Percentiles rank a stretch among this genome's conserved stretches.
phyloP scores from a whole-genome alignment of 2,113 vertebrate species.

The Chaetodon auriga region DNA sequence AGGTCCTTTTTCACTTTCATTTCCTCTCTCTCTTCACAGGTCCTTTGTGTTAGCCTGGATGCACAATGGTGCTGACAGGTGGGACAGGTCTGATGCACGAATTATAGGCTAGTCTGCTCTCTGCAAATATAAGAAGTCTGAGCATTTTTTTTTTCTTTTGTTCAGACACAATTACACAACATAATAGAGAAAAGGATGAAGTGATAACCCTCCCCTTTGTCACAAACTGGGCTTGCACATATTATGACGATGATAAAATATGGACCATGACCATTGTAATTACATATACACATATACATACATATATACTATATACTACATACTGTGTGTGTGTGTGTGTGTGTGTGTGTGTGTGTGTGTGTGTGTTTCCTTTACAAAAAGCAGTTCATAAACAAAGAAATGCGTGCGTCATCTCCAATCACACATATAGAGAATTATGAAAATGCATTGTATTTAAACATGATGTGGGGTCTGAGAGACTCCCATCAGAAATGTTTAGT shows the following conservation, averaged over 20 bases:
- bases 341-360: too few relatives aligned
- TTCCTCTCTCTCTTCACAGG: constrained; percentile 1
- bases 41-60: background rate
- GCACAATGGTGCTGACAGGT: background rate
- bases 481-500: background rate
- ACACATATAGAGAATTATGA: background rate
- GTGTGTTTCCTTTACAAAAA: too few relatives aligned
- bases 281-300: too few relatives aligned
- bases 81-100: background rate
- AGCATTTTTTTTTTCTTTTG: background rate
- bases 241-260: background rate
- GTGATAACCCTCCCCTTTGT: background rate
- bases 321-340: too few relatives aligned
- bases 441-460: background rate
- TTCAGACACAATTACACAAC: background rate
- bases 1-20: background rate
- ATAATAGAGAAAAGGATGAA: background rate
- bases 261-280: background rate
- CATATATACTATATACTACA: too few relatives aligned
- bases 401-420: background rate
- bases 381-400: too few relatives aligned
- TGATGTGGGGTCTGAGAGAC: background rate
- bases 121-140: background rate
- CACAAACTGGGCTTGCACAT: background rate
- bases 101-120: background rate